Evolutionary conservation across 1,140 invertebrate species (phyloP).

Genomic region (Dysdera silvatica): DNA sequence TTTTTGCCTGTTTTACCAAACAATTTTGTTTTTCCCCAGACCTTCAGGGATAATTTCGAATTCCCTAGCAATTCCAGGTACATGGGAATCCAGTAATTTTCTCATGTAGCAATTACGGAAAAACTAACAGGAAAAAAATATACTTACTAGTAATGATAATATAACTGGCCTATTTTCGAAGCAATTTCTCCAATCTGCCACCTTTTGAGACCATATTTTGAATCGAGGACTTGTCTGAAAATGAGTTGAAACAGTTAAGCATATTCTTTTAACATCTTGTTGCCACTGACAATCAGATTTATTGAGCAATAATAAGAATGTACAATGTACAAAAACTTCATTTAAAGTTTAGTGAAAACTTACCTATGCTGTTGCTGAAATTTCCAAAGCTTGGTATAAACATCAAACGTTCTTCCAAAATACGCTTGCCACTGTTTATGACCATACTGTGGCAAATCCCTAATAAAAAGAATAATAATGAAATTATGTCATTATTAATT

Average conservation of each 20-base stretch:
- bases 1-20: too few relatives aligned
- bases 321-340: too few relatives aligned
- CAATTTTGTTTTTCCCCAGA: too few relatives aligned
- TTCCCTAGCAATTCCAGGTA: too few relatives aligned
- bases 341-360: slow-evolving; percentile 8
- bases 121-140: neutral
- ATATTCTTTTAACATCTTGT: too few relatives aligned
- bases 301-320: too few relatives aligned
- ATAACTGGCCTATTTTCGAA: slow-evolving; percentile 96
- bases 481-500: neutral
- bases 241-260: too few relatives aligned
- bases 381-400: slow-evolving; percentile 97
- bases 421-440: slow-evolving; percentile 98
- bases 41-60: too few relatives aligned
- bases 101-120: too few relatives aligned
- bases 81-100: too few relatives aligned
- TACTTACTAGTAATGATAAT: slow-evolving; percentile 96
- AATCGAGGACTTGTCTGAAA: slow-evolving; percentile 69
- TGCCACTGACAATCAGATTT: too few relatives aligned
- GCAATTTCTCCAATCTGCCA: slow-evolving; percentile 99
- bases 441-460: slow-evolving; percentile 91
- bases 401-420: slow-evolving; percentile 94
- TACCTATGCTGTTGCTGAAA: slow-evolving; percentile 94
- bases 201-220: slow-evolving; percentile 88
- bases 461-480: slow-evolving; percentile 44